Conservation (phyloP, 2,888 invertebrate species). For the Standfussiana lucernea region DNA sequence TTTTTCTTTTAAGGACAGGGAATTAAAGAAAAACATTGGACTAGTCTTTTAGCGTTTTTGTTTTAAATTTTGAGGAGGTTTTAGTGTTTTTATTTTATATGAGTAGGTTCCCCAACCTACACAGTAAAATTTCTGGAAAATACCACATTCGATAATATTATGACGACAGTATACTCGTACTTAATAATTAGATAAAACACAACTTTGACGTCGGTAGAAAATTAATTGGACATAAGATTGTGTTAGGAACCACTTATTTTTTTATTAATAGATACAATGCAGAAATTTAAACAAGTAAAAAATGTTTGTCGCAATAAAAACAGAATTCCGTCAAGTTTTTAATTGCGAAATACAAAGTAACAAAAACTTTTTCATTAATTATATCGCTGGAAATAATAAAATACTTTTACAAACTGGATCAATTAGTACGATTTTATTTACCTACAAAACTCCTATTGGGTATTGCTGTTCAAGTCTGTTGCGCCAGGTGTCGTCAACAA, state of each 20-base stretch:
- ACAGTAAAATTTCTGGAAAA: no score
- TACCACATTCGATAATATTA: background rate
- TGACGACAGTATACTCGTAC: background rate
- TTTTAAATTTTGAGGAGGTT: conserved; percentile 2
- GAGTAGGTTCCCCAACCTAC: background rate
- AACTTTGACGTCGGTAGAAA: background rate
- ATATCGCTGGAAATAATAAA: conserved; percentile 66
- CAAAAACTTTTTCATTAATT: conserved; percentile 62
- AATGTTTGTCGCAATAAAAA: conserved; percentile 38
- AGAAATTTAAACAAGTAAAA: conserved; percentile 37
- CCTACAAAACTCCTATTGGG: conserved; percentile 61
- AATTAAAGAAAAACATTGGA: conserved; percentile 54
- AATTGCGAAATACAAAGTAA: conserved; percentile 61
- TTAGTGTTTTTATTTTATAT: background rate
- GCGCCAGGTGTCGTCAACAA: conserved; percentile 84
- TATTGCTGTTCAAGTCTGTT: conserved; percentile 64
- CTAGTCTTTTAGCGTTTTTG: conserved; percentile 16
- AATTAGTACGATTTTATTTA: conserved; percentile 72
- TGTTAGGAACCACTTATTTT: background rate
- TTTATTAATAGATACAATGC: conserved; percentile 26
- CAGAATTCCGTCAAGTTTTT: conserved; percentile 56
- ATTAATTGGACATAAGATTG: conserved; percentile 7
- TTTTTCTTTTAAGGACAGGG: conserved; percentile 26
- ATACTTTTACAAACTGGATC: conserved; percentile 68
- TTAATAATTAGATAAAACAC: background rate